Evolutionary conservation across 2,113 vertebrate species (phyloP).

Genomic region (Phylloscopus trochilus): DNA sequence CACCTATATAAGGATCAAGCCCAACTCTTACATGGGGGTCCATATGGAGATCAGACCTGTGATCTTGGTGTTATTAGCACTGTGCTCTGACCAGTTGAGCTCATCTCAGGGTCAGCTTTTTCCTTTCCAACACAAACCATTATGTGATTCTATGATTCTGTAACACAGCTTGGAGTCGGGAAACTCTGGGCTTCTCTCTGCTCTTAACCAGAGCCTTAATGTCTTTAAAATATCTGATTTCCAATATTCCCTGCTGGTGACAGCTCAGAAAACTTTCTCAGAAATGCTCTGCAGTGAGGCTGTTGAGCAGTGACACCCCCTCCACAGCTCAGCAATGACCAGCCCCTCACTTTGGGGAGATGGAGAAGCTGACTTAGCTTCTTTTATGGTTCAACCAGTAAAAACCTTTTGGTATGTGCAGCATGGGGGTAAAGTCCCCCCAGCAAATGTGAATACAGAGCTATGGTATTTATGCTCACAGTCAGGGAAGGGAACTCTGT

Average conservation of each 20-base stretch:
- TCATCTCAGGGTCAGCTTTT: neutral
- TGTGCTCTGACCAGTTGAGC: neutral
- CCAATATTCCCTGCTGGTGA: neutral
- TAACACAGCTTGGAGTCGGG: neutral
- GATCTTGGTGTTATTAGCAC: neutral
- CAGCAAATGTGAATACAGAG: neutral
- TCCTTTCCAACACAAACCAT: neutral
- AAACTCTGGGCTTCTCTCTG: neutral
- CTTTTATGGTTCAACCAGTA: neutral
- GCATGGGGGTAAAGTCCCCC: neutral
- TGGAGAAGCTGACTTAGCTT: neutral
- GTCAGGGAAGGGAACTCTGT: neutral
- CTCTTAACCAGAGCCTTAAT: neutral
- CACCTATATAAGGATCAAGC: rapidly evolving
- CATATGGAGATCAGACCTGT: neutral
- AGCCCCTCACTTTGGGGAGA: neutral
- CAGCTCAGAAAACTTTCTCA: neutral
- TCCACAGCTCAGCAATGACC: neutral
- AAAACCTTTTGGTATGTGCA: neutral
- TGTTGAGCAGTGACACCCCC: neutral
- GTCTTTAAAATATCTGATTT: neutral
- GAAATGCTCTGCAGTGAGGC: neutral
- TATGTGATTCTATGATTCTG: neutral
- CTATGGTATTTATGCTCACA: neutral
- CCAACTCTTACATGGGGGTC: too few species aligned